Percentiles rank a stretch among this genome's conserved stretches.
Conservation (phyloP, 2,113 vertebrate species). For the Pristiophorus japonicus region DNA sequence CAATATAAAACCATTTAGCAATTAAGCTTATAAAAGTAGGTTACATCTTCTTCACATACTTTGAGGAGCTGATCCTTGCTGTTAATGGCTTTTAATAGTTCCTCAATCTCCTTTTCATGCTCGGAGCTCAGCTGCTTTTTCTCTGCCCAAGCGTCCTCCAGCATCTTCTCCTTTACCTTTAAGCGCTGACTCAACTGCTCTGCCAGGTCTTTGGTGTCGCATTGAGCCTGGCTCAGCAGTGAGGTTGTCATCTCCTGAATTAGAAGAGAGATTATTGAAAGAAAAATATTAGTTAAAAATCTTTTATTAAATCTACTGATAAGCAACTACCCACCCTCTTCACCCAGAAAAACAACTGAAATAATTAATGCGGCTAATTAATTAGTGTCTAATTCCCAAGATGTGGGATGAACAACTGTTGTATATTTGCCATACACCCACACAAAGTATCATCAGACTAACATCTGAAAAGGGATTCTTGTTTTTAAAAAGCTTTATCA, state of each 20-base stretch:
- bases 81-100: slow-evolving; percentile 57
- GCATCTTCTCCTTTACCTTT: slow-evolving; percentile 60
- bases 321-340: not conserved
- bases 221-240: slow-evolving; percentile 56
- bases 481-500: not conserved
- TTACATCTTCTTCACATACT: slow-evolving; percentile 44
- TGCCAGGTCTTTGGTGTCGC: slow-evolving; percentile 49
- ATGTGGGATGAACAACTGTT: not conserved
- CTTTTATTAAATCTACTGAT: not conserved
- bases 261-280: not conserved
- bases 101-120: slow-evolving; percentile 61
- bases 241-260: slow-evolving; percentile 54
- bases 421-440: not conserved
- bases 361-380: not conserved
- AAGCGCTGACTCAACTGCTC: slow-evolving; percentile 65
- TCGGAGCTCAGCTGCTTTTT: slow-evolving; percentile 59
- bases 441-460: not conserved
- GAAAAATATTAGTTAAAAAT: too few species aligned
- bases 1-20: not conserved
- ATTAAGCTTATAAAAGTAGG: not conserved
- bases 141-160: slow-evolving; percentile 60
- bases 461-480: not conserved
- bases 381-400: not conserved
- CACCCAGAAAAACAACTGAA: not conserved
- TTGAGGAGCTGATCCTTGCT: slow-evolving; percentile 67